Percentiles rank a stretch among this genome's conserved stretches.
These are phyloP conservation scores for Ennomos fuscantarius DNA, from an alignment of 2,888 invertebrate species.

Conservation along the genomic window DNA sequence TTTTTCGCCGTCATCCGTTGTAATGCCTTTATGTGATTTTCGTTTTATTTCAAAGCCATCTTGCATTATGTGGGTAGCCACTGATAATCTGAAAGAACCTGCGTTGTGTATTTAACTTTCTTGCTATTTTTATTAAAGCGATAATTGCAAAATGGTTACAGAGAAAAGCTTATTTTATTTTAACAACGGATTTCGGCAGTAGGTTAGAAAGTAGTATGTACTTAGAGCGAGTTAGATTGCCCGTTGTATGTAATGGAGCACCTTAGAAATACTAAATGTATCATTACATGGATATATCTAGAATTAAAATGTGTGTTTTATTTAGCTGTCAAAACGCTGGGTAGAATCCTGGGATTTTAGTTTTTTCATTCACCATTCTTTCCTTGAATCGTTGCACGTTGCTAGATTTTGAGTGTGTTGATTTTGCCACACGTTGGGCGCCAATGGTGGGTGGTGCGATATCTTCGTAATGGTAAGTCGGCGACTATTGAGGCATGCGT, in stretches of 20 bases:
- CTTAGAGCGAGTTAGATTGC: constrained; percentile 72
- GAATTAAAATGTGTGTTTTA: constrained; percentile 81
- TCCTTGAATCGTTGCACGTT: constrained; percentile 54
- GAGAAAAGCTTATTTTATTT: constrained; percentile 35
- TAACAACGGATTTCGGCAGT: constrained; percentile 59
- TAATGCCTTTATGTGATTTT: constrained; percentile 29
- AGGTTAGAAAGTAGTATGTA: constrained; percentile 68
- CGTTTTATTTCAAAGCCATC: constrained; percentile 18
- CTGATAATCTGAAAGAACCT: not conserved
- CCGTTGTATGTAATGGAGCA: constrained; percentile 78
- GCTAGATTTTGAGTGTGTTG: constrained; percentile 53
- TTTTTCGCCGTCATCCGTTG: constrained; percentile 54
- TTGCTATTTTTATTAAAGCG: constrained; percentile 35
- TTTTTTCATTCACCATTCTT: constrained; percentile 38
- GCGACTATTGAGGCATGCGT: constrained; percentile 40
- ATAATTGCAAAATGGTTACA: constrained; percentile 29
- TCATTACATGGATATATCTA: constrained; percentile 83
- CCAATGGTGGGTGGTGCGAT: constrained; percentile 43
- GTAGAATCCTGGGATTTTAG: constrained; percentile 44
- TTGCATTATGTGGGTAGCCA: constrained; percentile 13
- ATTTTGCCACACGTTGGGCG: constrained; percentile 58
- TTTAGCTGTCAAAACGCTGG: constrained; percentile 72
- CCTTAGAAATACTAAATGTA: constrained; percentile 75
- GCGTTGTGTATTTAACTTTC: constrained; percentile 1
- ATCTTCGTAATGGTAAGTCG: constrained; percentile 38